Percentiles rank a stretch among this genome's conserved stretches.
These are phyloP conservation scores for Trissolcus brochymenae DNA, from an alignment of 2,888 invertebrate genomes.

Conservation along the genomic window DNA sequence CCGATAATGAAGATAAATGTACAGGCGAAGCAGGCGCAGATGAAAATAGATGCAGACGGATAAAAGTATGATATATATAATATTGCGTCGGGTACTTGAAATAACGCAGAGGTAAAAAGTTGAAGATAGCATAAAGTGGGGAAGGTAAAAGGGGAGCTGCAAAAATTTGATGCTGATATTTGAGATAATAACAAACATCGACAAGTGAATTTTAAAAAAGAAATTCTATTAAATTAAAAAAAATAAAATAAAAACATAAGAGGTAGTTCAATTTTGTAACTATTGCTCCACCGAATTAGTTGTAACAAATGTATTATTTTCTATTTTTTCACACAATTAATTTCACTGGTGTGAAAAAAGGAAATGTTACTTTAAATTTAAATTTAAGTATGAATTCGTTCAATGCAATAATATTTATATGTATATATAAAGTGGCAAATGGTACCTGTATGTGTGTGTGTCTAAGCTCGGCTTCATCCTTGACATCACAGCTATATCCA, in stretches of 20 bases:
- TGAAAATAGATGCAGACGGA: conserved; percentile 32
- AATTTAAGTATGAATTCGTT: too few relatives aligned
- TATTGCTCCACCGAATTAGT: too few relatives aligned
- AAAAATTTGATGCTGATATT: not conserved
- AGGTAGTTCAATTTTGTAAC: too few relatives aligned
- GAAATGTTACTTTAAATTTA: too few relatives aligned
- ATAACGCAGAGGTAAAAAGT: conserved; percentile 18
- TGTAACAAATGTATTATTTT: too few relatives aligned
- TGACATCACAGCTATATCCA: conserved; percentile 50
- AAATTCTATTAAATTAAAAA: too few relatives aligned
- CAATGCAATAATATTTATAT: not conserved
- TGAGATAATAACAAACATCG: conserved; percentile 32
- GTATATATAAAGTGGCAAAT: not conserved
- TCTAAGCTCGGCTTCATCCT: conserved; percentile 37
- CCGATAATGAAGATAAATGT: conserved; percentile 47
- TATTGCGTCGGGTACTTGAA: conserved; percentile 14
- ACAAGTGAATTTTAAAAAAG: conserved; percentile 1
- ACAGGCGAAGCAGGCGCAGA: conserved; percentile 26
- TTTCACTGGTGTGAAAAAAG: too few relatives aligned
- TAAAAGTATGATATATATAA: conserved; percentile 41
- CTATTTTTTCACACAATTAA: too few relatives aligned
- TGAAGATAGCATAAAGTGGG: conserved; percentile 1
- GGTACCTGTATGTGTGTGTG: conserved; percentile 11
- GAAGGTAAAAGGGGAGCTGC: not conserved
- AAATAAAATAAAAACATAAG: too few relatives aligned